Evolutionary conservation across 2,888 invertebrate species (phyloP).

Genomic region (Eristalis pertinax): DNA sequence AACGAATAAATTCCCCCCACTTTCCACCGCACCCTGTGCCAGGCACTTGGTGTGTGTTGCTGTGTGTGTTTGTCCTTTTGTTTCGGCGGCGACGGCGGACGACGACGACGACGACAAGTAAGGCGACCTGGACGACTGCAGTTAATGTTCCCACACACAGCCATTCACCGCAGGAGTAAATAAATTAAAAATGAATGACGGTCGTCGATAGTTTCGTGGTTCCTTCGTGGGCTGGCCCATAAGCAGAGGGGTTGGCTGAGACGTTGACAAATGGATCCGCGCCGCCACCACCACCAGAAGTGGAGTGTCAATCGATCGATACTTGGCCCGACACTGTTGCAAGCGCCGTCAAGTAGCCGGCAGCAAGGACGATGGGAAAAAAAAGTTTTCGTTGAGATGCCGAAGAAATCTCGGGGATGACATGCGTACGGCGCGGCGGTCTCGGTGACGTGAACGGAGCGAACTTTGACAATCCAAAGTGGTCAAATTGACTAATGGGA

Average conservation of each 20-base stretch:
- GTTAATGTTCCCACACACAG: conserved; percentile 65
- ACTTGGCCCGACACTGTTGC: conserved; percentile 34
- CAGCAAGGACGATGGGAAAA: background rate
- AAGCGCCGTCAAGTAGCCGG: background rate
- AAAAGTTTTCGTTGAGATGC: background rate
- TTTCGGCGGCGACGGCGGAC: too few species aligned
- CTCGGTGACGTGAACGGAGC: conserved; percentile 13
- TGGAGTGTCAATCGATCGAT: conserved; percentile 54
- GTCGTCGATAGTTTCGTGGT: conserved; percentile 61
- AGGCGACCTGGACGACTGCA: conserved; percentile 41
- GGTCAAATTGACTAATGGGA: conserved; percentile 66
- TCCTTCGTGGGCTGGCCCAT: background rate
- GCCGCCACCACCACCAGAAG: too few species aligned
- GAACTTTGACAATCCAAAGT: conserved; percentile 63
- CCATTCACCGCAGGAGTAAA: conserved; percentile 69
- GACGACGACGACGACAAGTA: too few species aligned
- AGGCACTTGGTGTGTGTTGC: background rate
- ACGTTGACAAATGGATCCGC: conserved; percentile 53
- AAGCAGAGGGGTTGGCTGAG: conserved; percentile 5
- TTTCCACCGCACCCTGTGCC: background rate
- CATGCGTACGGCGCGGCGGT: conserved; percentile 13
- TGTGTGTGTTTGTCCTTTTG: conserved; percentile 1
- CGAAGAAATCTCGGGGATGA: conserved; percentile 28
- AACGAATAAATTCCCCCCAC: conserved; percentile 6
- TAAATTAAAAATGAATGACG: conserved; percentile 71